A percentile compares a stretch with the other conserved stretches of the same genome.
Conservation (phyloP, 2,888 invertebrate species). For the Gnatocerus cornutus region DNA sequence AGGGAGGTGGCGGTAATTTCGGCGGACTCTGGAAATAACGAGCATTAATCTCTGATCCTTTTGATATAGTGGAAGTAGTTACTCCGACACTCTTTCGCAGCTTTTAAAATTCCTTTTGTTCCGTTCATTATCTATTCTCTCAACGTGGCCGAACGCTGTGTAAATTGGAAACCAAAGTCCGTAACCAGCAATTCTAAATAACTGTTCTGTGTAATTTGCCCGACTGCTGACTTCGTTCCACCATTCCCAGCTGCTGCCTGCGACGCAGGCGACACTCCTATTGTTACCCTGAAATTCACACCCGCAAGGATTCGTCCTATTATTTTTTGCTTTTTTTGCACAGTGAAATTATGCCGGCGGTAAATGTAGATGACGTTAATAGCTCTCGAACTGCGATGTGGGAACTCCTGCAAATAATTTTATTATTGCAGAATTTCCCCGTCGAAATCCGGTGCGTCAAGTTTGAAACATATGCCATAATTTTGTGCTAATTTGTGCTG, state of each 20-base stretch:
- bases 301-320: conserved; percentile 47
- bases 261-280: conserved; percentile 53
- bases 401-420: conserved; percentile 27
- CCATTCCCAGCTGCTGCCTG: conserved; percentile 47
- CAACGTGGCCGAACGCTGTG: conserved; percentile 56
- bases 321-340: conserved; percentile 40
- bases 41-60: conserved; percentile 54
- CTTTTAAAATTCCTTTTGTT: conserved; percentile 61
- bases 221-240: conserved; percentile 52
- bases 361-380: conserved; percentile 48
- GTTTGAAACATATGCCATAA: too few species aligned
- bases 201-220: conserved; percentile 58
- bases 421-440: conserved; percentile 9
- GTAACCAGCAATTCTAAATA: conserved; percentile 57
- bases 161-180: conserved; percentile 61
- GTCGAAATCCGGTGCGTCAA: too few species aligned
- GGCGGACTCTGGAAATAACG: conserved; percentile 45
- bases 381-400: conserved; percentile 9
- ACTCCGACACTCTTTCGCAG: conserved; percentile 34
- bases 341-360: conserved; percentile 40
- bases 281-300: conserved; percentile 52
- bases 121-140: conserved; percentile 61
- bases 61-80: conserved; percentile 43
- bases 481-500: too few species aligned
- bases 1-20: conserved; percentile 14